A percentile compares a stretch with the other conserved stretches of the same genome.
Conservation (phyloP, 2,113 vertebrate species). For the Lepisosteus oculatus region DNA sequence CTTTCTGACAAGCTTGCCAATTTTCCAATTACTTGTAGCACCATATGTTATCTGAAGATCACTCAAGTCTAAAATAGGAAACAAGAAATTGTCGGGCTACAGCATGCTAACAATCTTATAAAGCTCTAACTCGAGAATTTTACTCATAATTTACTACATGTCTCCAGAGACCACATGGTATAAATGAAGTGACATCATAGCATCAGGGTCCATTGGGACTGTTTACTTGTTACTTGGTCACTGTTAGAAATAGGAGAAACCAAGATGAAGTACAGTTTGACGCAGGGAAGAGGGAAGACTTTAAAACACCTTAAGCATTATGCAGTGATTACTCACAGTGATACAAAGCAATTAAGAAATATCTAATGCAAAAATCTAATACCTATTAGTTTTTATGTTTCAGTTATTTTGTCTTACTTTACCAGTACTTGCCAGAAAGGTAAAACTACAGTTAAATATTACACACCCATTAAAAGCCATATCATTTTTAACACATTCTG, state of each 20-base stretch:
- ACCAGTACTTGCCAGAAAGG: not conserved
- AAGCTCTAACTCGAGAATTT: constrained; percentile 49
- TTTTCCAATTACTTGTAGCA: constrained; percentile 91
- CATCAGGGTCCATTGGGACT: constrained; percentile 32
- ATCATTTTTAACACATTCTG: not conserved
- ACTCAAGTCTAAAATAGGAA: constrained; percentile 85
- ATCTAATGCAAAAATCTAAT: constrained; percentile 17
- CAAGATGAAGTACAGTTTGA: no score
- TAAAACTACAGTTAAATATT: constrained; percentile 21
- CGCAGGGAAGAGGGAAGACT: constrained; percentile 22
- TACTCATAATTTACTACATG: constrained; percentile 59
- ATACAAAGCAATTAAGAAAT: constrained; percentile 21
- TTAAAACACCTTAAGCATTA: constrained; percentile 6
- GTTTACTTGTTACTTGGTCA: constrained; percentile 37
- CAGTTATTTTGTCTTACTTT: constrained; percentile 17
- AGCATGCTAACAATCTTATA: constrained; percentile 76
- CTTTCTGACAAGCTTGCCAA: constrained; percentile 90
- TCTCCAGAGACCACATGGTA: constrained; percentile 39
- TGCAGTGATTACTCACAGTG: constrained; percentile 6
- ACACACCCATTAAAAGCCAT: constrained; percentile 16
- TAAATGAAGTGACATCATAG: constrained; percentile 59
- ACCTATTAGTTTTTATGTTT: constrained; percentile 26
- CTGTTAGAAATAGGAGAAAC: constrained; percentile 26
- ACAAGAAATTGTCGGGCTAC: constrained; percentile 66
- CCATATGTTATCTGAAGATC: constrained; percentile 86